Evolutionary conservation across 35 echinoderm and acorn worm genomes (phyloP).

Genomic region (Diadema setosum): DNA sequence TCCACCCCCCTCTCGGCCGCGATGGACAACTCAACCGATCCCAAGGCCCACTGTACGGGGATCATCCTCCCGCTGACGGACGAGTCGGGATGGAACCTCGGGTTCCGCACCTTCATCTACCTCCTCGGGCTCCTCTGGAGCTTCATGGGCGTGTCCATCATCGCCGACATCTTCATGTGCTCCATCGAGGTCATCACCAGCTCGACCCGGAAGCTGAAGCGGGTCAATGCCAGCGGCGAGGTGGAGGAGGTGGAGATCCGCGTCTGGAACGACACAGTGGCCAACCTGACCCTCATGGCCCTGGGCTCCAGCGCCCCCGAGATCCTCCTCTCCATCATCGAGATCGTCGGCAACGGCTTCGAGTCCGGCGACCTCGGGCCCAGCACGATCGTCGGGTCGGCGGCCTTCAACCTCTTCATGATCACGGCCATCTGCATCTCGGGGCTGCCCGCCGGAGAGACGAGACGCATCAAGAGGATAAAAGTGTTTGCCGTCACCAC

Average conservation of each 20-base stretch:
- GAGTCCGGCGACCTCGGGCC: conserved; percentile 80
- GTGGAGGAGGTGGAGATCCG: conserved; percentile 90
- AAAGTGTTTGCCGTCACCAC: conserved; percentile 89
- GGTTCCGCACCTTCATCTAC: conserved; percentile 66
- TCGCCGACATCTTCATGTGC: conserved; percentile 97
- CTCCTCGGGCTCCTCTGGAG: conserved; percentile 71
- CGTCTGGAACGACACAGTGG: conserved; percentile 96
- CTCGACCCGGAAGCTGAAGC: conserved; percentile 54
- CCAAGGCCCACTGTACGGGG: neutral
- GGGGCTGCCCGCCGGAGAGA: conserved; percentile 60
- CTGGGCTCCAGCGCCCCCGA: conserved; percentile 85
- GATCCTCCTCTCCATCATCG: conserved; percentile 86
- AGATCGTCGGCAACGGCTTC: conserved; percentile 79
- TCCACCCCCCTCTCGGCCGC: too few species aligned
- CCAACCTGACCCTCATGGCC: conserved; percentile 97
- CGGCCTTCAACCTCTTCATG: conserved; percentile 88
- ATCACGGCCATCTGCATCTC: conserved; percentile 79
- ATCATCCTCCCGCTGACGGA: conserved; percentile 68
- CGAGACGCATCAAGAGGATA: conserved; percentile 59
- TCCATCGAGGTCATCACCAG: conserved; percentile 98
- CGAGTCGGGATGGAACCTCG: conserved; percentile 71
- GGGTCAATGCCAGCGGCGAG: conserved; percentile 54
- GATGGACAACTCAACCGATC: too few species aligned
- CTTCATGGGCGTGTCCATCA: conserved; percentile 87
- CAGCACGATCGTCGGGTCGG: conserved; percentile 82